Conservation (phyloP, 2,797 vertebrate species). For the Tachyglossus aculeatus region DNA sequence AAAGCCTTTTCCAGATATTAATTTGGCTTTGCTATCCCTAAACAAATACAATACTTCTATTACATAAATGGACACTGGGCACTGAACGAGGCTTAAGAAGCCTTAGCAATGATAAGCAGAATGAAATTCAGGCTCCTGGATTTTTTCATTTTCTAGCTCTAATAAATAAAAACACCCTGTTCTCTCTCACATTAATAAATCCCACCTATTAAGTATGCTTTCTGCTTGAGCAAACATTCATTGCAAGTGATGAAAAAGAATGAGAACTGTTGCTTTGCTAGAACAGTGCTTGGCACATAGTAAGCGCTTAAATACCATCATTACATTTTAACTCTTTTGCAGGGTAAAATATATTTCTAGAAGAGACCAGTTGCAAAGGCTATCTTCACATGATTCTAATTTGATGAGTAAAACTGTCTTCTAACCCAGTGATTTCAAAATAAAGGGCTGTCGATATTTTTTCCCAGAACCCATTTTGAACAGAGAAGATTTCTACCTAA, state of each 20-base stretch:
- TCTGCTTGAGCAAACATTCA: neutral
- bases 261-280: neutral
- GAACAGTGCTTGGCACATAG: too few relatives aligned
- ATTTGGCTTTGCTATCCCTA: neutral
- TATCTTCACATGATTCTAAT: neutral
- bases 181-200: neutral
- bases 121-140: neutral
- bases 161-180: neutral
- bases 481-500: neutral
- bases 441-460: neutral
- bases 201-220: neutral
- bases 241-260: neutral
- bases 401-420: neutral
- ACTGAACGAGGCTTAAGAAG: neutral
- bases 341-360: neutral
- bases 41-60: neutral
- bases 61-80: neutral
- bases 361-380: neutral
- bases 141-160: neutral
- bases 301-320: too few relatives aligned
- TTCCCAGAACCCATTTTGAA: neutral
- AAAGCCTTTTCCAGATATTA: conserved; percentile 2
- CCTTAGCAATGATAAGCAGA: too few relatives aligned
- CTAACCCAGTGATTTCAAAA: neutral
- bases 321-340: conserved; percentile 1